Evolutionary conservation across 2,888 invertebrate genomes (phyloP).

Genomic region (Microchrysa polita): DNA sequence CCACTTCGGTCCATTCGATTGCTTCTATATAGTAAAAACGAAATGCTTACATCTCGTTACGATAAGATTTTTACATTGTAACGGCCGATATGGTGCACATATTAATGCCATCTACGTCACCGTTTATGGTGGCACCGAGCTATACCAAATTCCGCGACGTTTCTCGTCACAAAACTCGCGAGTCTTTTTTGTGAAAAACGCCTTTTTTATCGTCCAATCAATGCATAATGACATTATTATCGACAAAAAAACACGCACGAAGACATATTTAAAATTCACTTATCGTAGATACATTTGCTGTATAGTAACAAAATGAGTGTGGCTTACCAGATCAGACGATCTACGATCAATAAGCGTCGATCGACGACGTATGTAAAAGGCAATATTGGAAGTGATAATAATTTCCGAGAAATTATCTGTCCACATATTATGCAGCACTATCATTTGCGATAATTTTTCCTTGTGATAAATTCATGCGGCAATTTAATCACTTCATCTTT

Average conservation of each 20-base stretch:
- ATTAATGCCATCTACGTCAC: conserved; percentile 1
- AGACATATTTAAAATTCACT: conserved; percentile 32
- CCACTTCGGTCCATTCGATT: no score
- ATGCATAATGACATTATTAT: conserved; percentile 41
- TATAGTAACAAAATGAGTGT: no score
- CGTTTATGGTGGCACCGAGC: conserved; percentile 36
- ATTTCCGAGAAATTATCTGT: conserved; percentile 28
- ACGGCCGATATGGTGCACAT: conserved; percentile 29
- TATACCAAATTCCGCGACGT: conserved; percentile 19
- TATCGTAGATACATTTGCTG: no score
- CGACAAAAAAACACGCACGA: conserved; percentile 8
- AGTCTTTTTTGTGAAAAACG: background rate
- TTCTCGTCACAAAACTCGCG: background rate
- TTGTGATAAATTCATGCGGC: background rate
- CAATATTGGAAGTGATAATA: conserved; percentile 34
- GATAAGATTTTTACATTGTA: conserved; percentile 36
- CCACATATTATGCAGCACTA: background rate
- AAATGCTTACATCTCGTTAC: conserved; percentile 38
- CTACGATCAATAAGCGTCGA: no score
- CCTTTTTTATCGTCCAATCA: conserved; percentile 20
- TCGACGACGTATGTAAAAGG: background rate
- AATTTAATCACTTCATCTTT: conserved; percentile 42
- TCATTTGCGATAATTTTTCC: background rate
- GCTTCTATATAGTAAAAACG: conserved; percentile 7
- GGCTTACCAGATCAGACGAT: no score